phyloP scores from a whole-genome alignment of 2,888 invertebrate genomes.

The Scaptomyza flava region DNA sequence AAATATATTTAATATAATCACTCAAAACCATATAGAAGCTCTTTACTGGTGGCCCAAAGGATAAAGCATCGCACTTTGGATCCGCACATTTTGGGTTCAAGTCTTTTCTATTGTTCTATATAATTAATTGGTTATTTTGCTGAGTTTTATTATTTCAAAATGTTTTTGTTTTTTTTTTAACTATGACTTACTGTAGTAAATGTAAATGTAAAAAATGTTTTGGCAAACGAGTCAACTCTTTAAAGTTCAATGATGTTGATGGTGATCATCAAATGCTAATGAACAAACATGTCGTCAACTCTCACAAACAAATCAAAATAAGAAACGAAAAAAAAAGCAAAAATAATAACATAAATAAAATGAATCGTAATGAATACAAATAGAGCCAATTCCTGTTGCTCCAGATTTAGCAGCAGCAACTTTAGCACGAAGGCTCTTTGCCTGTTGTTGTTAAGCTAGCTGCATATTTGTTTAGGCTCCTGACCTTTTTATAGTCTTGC shows the following conservation, averaged over 20 bases:
- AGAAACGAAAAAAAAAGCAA: background rate
- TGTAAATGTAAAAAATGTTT: background rate
- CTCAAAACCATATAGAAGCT: too few relatives aligned
- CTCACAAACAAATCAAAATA: background rate
- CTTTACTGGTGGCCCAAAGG: too few relatives aligned
- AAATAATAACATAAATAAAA: background rate
- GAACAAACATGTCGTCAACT: slow-evolving; percentile 1
- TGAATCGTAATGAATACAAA: slow-evolving; percentile 63
- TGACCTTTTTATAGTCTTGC: slow-evolving; percentile 10
- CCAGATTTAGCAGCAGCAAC: background rate
- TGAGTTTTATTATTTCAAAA: background rate
- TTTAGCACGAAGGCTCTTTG: background rate
- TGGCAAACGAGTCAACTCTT: background rate
- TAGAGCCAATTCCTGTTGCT: slow-evolving; percentile 60
- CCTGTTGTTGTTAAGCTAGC: slow-evolving; percentile 44
- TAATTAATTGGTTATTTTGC: background rate
- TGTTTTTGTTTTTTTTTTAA: too few relatives aligned
- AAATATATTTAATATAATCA: too few relatives aligned
- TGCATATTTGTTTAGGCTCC: slow-evolving; percentile 70
- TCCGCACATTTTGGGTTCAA: too few relatives aligned
- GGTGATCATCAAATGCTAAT: background rate
- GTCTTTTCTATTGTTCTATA: too few relatives aligned
- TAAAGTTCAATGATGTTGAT: background rate
- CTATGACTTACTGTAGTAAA: background rate
- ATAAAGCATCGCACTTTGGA: too few relatives aligned